Base-by-base conservation (phyloP, 1,140 invertebrate genomes). In the Cardiocondyla obscurior region DNA sequence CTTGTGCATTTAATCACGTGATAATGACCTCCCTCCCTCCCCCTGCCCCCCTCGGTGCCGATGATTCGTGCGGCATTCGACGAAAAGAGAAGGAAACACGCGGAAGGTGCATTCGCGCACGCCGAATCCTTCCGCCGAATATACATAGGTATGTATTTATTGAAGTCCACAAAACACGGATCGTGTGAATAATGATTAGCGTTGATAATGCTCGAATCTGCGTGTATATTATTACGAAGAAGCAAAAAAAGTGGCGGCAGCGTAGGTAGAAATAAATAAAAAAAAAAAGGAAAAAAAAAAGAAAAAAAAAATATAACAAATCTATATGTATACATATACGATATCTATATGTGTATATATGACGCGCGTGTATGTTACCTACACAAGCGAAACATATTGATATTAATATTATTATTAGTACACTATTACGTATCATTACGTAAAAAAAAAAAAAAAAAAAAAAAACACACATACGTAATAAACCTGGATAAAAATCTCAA, bases 1-100 rank as follows among this genome's bases (percentile, higher is more conserved):
- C 53, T 87, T 88, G 86, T 91, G 91, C 92, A 92, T 92, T 92
- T 92, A 92, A 89, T 69, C 42, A 67, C 62, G 85, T 88, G 87
- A 87, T 87, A 85, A 88, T n/a, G n/a, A n/a, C n/a, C n/a, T n/a
- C n/a, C n/a, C n/a, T n/a, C n/a, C n/a, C n/a, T n/a, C n/a, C n/a
- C n/a, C n/a, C n/a, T n/a, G n/a, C 85, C 84, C 90, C 85, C 77
- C 86, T 87, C 58, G 77, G 36, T 85, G 65, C 83, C 88, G 84
- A 72, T 65, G 44, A 79, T 67, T 28, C 77, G 65, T 70, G 85
- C 67, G 76, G 82, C 76, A 88, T 89, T 86, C 86, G 82, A 89
- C 87, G 73, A 90, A 44, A 74, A 67, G 62, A 67, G 87, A 90
- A n/a, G n/a, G n/a, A n/a, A n/a, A n/a, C n/a, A n/a, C n/a, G n/a